Percentiles rank a stretch among this genome's conserved stretches.
These are phyloP conservation scores for Ploceus nigricollis DNA, from an alignment of 2,113 vertebrate genomes.

Conservation along the genomic window DNA sequence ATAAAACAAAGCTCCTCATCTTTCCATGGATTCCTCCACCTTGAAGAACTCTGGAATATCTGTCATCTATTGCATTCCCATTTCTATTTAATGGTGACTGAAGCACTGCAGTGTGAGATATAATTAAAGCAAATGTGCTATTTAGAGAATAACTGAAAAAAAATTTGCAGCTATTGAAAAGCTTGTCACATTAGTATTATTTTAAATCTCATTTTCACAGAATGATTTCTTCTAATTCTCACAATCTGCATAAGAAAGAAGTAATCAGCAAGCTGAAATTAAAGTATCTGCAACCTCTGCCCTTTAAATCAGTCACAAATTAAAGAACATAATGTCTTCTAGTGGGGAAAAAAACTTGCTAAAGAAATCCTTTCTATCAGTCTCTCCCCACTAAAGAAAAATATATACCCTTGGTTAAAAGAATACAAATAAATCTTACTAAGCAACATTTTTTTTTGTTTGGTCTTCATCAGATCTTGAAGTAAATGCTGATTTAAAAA, in stretches of 20 bases:
- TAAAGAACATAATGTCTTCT: background rate
- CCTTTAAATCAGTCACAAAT: slow-evolving; percentile 51
- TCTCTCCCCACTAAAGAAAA: background rate
- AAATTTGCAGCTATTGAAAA: slow-evolving; percentile 12
- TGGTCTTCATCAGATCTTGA: background rate
- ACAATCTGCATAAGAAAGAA: slow-evolving; percentile 34
- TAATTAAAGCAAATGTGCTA: slow-evolving; percentile 9
- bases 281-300: slow-evolving; percentile 50
- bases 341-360: background rate
- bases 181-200: slow-evolving; percentile 25
- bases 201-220: slow-evolving; percentile 58
- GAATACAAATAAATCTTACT: background rate
- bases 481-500: background rate
- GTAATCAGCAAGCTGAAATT: slow-evolving; percentile 61
- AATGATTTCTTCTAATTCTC: slow-evolving; percentile 36
- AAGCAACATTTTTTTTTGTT: background rate
- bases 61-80: background rate
- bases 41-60: background rate
- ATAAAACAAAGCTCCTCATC: background rate
- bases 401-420: background rate
- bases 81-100: background rate
- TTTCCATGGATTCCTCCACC: background rate
- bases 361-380: background rate
- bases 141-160: slow-evolving; percentile 5
- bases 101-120: background rate